Conservation (phyloP, 2,797 vertebrate species). For the Dryobates pubescens region DNA sequence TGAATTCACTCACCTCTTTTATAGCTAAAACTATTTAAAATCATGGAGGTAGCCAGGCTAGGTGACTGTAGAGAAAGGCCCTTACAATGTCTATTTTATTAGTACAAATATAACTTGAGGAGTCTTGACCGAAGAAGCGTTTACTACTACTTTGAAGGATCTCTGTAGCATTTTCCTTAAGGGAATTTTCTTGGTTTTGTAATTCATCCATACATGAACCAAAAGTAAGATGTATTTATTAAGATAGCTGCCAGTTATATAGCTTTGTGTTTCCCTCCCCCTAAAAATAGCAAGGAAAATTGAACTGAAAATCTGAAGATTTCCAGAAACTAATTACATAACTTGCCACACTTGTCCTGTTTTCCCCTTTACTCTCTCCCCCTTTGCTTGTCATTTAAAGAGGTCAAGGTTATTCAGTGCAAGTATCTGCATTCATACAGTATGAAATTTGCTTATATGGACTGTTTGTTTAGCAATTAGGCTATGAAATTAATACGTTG, state of each 20-base stretch:
- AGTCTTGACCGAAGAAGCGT: background rate
- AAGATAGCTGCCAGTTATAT: background rate
- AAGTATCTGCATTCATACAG: background rate
- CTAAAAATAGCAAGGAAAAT: background rate
- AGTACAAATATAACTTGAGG: background rate
- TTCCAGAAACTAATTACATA: slow-evolving; percentile 29
- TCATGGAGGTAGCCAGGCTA: background rate
- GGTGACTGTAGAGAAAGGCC: background rate
- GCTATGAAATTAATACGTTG: background rate
- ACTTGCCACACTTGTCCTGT: slow-evolving; percentile 22
- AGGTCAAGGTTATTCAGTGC: slow-evolving; percentile 52
- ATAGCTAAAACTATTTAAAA: background rate
- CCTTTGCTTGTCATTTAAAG: background rate
- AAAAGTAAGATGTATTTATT: background rate
- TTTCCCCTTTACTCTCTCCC: background rate
- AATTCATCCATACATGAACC: background rate
- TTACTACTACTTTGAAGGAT: background rate
- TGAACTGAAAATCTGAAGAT: slow-evolving; percentile 28
- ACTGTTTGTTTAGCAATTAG: background rate
- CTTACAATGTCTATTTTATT: background rate
- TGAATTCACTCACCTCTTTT: background rate
- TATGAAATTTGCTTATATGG: background rate
- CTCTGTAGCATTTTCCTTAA: background rate
- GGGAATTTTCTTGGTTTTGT: background rate
- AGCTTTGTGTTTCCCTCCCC: background rate